Evolutionary conservation across 2,113 vertebrate genomes (phyloP), one percentile per base, ranked within the genome.

Genomic region (Pseudorhombus dupliciocellatus): DNA sequence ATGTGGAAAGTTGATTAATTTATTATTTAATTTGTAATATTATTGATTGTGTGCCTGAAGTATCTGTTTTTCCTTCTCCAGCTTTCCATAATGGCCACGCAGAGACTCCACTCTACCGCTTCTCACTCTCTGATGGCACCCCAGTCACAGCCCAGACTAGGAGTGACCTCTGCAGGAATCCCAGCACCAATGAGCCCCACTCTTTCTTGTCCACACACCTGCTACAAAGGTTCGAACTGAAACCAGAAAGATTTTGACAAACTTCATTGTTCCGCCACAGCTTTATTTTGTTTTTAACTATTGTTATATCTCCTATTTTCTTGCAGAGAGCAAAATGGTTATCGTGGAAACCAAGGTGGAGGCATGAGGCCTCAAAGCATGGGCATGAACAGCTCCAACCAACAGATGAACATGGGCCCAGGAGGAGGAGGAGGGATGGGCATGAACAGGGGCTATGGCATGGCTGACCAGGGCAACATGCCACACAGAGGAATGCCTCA

Each of bases 161-260:
- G 79, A 99, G 95, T 54, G 97, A 97, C 75, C 92, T 98, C 6
- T 97, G 96, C 54, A 94, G 95, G 73, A 97, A 96, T 75, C 94
- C 94, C 21, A 94, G 91, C 42, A 96, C 94, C 70, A 99, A 95
- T 51, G 96, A 99, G 28, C 94, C 94, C 0, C 95, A 95, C 56
- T 95, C 94, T 56, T 98, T 96, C 90, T 92, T 97, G 24, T 98
- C 98, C 16, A 98, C 96, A 26, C 98, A 99, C 82, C 94, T 98
- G 65, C 94, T 99, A 70, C 98, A 97, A 83, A 96, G 98, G 98
- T 98, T 75, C 16, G 30, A 85, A 11, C 14, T 55, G 25, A 16
- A 34, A 31, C 40, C 16, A 42, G 15, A 4, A 42, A 5, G 15
- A 18, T 44, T 44, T 44, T 44, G 15, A 16, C 16, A 16, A 44